A percentile compares a stretch with the other conserved stretches of the same genome.
Conservation (phyloP, 2,888 invertebrate species). For the Euzetes globulus region DNA sequence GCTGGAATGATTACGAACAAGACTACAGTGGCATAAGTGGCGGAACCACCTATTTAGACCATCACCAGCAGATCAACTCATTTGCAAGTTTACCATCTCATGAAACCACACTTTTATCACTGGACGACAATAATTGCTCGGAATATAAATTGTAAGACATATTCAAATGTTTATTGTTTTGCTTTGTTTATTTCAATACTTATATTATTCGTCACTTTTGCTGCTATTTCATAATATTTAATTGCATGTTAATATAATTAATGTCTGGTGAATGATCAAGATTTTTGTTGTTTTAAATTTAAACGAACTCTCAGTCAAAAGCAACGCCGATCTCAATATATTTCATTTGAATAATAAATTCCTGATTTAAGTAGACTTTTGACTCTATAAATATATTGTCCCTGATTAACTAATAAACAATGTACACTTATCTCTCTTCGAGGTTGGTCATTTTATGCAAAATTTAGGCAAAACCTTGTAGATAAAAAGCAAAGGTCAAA, state of each 20-base stretch:
- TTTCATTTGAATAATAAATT: too few species aligned
- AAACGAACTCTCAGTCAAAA: too few species aligned
- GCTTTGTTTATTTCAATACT: neutral
- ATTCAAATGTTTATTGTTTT: neutral
- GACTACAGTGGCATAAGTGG: constrained; percentile 10
- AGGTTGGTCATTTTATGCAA: too few species aligned
- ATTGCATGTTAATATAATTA: too few species aligned
- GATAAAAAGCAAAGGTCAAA: neutral
- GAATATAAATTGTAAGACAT: constrained; percentile 16
- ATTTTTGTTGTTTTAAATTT: too few species aligned
- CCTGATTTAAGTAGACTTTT: too few species aligned
- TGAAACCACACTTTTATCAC: neutral
- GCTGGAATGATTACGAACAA: constrained; percentile 9
- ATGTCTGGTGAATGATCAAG: too few species aligned
- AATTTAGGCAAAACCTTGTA: neutral
- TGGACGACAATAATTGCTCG: constrained; percentile 12
- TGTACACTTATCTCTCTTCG: too few species aligned
- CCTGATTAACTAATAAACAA: too few species aligned
- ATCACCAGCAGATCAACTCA: constrained; percentile 9
- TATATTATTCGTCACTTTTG: neutral
- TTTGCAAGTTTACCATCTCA: neutral
- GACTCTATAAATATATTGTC: too few species aligned
- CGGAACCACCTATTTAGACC: neutral
- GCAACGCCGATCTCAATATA: too few species aligned
- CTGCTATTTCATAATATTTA: too few species aligned